Evolutionary conservation across 2,797 vertebrate genomes (phyloP).

Genomic region (Siniperca scherzeri): DNA sequence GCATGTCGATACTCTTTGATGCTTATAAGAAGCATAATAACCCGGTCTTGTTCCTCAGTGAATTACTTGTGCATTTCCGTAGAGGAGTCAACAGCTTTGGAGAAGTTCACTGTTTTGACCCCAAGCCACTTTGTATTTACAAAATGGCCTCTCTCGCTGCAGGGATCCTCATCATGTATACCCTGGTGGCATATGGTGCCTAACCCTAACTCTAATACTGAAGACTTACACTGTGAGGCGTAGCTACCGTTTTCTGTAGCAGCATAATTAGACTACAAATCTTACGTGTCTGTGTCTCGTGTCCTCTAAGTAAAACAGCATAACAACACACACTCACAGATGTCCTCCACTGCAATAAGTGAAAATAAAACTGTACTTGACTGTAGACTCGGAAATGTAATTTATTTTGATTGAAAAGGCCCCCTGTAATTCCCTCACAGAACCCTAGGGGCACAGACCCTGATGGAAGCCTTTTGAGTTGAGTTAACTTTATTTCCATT

Average conservation of each 20-base stretch:
- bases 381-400: neutral
- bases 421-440: neutral
- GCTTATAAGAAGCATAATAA: too few species aligned
- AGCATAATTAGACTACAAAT: too few species aligned
- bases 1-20: neutral
- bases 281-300: too few species aligned
- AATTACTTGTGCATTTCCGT: neutral
- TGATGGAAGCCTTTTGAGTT: neutral
- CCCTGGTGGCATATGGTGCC: too few species aligned
- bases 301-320: too few species aligned
- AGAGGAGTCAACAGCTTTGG: neutral
- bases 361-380: neutral
- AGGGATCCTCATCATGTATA: too few species aligned
- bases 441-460: neutral
- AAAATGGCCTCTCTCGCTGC: neutral
- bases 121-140: neutral
- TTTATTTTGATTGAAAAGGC: neutral
- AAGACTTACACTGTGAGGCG: too few species aligned
- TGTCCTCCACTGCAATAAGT: neutral
- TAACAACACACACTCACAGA: constrained; percentile 1
- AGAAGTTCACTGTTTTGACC: neutral
- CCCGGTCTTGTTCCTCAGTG: too few species aligned
- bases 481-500: neutral
- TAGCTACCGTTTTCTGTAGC: too few species aligned
- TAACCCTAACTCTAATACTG: too few species aligned